Percentiles rank a stretch among this genome's conserved stretches.
Evolutionary conservation across 2,888 invertebrate genomes (phyloP).

Genomic region (Machimus rusticus): DNA sequence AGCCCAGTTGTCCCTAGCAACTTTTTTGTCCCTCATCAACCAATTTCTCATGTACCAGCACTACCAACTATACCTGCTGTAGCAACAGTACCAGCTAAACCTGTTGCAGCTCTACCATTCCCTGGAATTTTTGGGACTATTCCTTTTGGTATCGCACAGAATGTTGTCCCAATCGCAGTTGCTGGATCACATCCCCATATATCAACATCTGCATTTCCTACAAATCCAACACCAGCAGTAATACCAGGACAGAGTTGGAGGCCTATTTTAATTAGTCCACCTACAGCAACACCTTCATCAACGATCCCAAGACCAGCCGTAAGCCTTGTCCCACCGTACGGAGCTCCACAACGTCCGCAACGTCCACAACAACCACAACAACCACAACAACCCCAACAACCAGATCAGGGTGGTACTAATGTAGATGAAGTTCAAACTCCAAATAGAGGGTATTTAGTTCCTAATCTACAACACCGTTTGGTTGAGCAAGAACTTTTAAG

Average conservation of each 20-base stretch:
- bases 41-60: background rate
- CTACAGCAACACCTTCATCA: background rate
- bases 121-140: background rate
- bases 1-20: background rate
- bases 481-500: background rate
- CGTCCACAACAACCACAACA: background rate
- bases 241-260: constrained; percentile 2
- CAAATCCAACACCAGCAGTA: background rate
- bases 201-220: background rate
- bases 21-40: background rate
- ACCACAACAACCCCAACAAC: background rate
- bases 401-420: background rate
- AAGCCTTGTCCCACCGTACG: constrained; percentile 13
- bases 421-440: background rate
- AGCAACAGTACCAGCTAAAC: background rate
- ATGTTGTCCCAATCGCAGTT: background rate
- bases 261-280: background rate
- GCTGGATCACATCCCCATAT: background rate
- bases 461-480: background rate
- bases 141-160: background rate
- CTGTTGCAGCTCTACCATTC: background rate
- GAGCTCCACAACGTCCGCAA: background rate
- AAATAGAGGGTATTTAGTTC: background rate
- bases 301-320: background rate
- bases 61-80: background rate